These are phyloP conservation scores for Heptranchias perlo DNA, from an alignment of 2,113 vertebrate genomes.

Conservation along the genomic window DNA sequence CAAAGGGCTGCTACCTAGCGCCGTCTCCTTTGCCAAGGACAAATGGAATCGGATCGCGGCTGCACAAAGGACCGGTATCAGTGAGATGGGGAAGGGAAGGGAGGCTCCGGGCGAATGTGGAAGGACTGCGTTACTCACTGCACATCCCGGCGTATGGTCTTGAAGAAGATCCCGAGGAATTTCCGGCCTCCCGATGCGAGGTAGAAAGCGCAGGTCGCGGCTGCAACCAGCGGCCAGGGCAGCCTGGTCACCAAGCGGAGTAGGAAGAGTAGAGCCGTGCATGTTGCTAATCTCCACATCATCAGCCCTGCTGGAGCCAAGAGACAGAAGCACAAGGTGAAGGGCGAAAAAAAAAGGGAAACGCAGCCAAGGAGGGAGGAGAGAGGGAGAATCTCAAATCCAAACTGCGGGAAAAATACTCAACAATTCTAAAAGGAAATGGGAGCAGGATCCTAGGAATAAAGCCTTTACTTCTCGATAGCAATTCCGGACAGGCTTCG, in stretches of 20 bases:
- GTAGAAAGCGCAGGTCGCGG: constrained; percentile 75
- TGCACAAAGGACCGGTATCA: background rate
- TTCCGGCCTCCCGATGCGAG: constrained; percentile 82
- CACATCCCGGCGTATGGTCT: constrained; percentile 76
- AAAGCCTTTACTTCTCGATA: background rate
- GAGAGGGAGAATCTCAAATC: background rate
- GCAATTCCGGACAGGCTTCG: background rate
- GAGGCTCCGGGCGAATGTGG: no score
- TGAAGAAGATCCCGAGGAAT: constrained; percentile 71
- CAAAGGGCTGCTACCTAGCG: background rate
- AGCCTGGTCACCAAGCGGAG: constrained; percentile 69
- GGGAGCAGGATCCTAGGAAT: background rate
- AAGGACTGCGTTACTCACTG: constrained; percentile 64
- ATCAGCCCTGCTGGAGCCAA: constrained; percentile 48
- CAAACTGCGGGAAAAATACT: background rate
- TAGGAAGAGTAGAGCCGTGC: constrained; percentile 70
- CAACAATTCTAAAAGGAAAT: background rate
- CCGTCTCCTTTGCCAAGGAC: constrained; percentile 10
- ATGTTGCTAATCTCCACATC: constrained; percentile 77
- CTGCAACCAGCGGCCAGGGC: constrained; percentile 77
- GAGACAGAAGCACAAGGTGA: background rate
- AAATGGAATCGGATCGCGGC: background rate
- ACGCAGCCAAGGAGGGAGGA: background rate
- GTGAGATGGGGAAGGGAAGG: background rate
- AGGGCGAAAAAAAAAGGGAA: constrained; percentile 40